Base-by-base conservation (phyloP, 2,888 invertebrate genomes). In the Ellobium chinense region DNA sequence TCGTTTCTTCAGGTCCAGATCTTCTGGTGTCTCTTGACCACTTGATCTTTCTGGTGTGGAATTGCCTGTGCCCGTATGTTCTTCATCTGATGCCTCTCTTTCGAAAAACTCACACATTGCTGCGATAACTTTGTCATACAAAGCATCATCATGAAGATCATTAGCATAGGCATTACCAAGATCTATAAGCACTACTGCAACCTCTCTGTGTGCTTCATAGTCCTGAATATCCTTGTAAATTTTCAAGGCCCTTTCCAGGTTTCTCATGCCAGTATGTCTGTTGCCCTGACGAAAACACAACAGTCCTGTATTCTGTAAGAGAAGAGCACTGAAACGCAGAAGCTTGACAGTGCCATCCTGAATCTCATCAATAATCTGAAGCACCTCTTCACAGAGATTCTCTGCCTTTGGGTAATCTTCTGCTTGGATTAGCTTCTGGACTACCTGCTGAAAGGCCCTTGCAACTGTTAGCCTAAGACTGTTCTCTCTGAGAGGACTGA, bases 151-250 rank as follows among this genome's bases (percentile, higher is more conserved):
- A 76, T 89, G 86, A 65, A 88, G 86, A 36, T 88, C 89, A 5
- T 91, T 89, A 74, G 91, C 87, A 79, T 91, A 91, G 5, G 91
- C 91, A 79, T 91, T 90, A 21, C 92, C 92, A 24, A 92, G 87
- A 81, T 91, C 90, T 27, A 90, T 88, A 76, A 91, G 87, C 5
- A 90, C 89, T 7, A 89, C 83, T 5, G 91, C 90, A 36, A 91
- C 89, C 79, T 90, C 89, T 73, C 86, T 85, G 82, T 89, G 87
- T 0, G 89, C 86, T 58, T 88, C 87, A 70, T 85, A 86, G 60
- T 90, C 89, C 80, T 89, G 89, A 5, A 90, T 84, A 65, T 89
- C 89, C 18, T 87, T 82, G 81, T 88, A 91, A 29, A 90, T 85
- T 66, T 86, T 83, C 63, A 91, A 84, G 58, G 91, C 89, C 82